These are phyloP conservation scores for Tinea trinotella DNA, from an alignment of 2,888 invertebrate genomes.

Conservation along the genomic window DNA sequence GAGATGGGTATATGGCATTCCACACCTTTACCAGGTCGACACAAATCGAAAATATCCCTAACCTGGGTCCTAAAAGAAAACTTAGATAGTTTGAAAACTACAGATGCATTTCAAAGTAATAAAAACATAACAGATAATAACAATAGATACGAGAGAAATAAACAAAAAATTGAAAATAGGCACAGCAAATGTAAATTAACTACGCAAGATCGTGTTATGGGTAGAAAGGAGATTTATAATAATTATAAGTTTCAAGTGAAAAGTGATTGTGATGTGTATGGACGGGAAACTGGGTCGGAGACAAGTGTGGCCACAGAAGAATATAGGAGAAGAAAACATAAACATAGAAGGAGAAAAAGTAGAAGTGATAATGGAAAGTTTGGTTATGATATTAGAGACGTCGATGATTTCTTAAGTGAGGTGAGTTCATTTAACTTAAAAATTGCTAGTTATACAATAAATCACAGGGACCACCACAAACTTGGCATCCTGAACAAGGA, in stretches of 20 bases:
- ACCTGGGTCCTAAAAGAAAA: conserved; percentile 83
- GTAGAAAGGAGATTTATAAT: conserved; percentile 64
- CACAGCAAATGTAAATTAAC: conserved; percentile 24
- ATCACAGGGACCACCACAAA: too few species aligned
- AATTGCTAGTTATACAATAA: too few species aligned
- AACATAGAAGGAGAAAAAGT: conserved; percentile 60
- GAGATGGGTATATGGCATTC: conserved; percentile 67
- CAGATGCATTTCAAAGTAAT: conserved; percentile 34
- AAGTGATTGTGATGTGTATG: conserved; percentile 50
- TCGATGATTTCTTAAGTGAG: conserved; percentile 84
- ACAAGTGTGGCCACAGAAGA: conserved; percentile 57
- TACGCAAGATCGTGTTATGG: conserved; percentile 46
- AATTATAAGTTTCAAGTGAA: conserved; percentile 45
- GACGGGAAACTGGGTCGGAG: conserved; percentile 44
- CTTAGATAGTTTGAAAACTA: conserved; percentile 51
- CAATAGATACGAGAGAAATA: conserved; percentile 31
- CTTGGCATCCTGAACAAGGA: too few species aligned
- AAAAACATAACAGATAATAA: conserved; percentile 30
- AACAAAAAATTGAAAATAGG: conserved; percentile 37
- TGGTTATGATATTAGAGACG: conserved; percentile 85
- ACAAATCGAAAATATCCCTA: conserved; percentile 78
- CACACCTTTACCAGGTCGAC: conserved; percentile 53
- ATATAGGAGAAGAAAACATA: conserved; percentile 42
- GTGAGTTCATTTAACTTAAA: too few species aligned
- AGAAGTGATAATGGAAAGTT: conserved; percentile 61